Conservation (phyloP, 2,888 invertebrate genomes). For the Lasioglossum zephyrum region DNA sequence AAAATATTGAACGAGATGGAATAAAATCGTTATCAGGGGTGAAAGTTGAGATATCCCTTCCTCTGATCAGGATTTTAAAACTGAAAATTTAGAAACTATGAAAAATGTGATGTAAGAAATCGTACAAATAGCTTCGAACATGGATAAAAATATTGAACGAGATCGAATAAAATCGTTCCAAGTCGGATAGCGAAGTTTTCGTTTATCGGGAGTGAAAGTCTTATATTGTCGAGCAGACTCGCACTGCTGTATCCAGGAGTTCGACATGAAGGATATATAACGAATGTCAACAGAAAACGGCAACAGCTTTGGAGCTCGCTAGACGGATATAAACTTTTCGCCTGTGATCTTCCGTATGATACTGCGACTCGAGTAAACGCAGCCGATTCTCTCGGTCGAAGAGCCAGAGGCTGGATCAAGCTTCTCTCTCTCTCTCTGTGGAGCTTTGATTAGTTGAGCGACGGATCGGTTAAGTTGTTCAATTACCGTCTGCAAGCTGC, state of each 20-base stretch:
- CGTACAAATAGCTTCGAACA: too few species aligned
- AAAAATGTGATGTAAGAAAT: too few species aligned
- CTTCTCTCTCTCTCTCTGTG: neutral
- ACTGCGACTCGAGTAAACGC: constrained; percentile 30
- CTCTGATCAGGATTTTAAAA: too few species aligned
- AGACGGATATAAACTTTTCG: constrained; percentile 23
- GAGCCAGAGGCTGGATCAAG: constrained; percentile 20
- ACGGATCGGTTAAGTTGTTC: constrained; percentile 29
- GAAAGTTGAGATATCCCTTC: too few species aligned
- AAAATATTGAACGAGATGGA: too few species aligned
- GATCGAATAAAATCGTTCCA: too few species aligned
- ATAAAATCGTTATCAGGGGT: too few species aligned
- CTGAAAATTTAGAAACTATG: too few species aligned
- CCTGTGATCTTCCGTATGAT: constrained; percentile 18
- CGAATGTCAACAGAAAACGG: constrained; percentile 18
- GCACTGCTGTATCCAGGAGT: neutral
- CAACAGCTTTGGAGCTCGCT: neutral
- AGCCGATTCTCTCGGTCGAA: constrained; percentile 18
- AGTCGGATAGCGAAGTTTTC: too few species aligned
- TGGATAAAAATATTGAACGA: too few species aligned
- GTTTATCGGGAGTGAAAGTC: too few species aligned
- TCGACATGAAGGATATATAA: neutral
- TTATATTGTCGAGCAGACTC: neutral
- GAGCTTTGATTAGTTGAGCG: constrained; percentile 49
- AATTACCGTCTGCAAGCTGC: constrained; percentile 18